A percentile compares a stretch with the other conserved stretches of the same genome.
Evolutionary conservation across 2,797 vertebrate genomes (phyloP).

Genomic region (Chloroceryle amazona): DNA sequence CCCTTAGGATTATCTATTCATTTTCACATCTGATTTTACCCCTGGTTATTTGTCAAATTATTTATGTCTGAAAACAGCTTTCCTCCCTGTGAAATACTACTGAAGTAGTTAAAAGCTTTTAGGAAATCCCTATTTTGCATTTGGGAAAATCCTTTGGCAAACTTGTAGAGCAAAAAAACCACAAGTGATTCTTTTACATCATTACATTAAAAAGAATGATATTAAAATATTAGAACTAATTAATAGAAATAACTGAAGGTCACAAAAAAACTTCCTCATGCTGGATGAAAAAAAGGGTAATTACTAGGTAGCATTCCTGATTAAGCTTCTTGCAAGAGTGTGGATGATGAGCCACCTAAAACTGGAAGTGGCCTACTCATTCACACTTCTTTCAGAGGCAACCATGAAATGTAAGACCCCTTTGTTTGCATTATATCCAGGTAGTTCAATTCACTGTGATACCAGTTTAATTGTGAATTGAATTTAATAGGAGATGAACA

Average conservation of each 20-base stretch:
- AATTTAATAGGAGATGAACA: background rate
- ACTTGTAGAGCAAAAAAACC: background rate
- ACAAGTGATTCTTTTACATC: background rate
- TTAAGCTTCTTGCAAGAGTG: background rate
- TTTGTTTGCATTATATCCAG: background rate
- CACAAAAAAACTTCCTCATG: background rate
- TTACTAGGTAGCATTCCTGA: background rate
- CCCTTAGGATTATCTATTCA: background rate
- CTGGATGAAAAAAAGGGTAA: background rate
- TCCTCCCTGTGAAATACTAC: background rate
- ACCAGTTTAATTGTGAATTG: background rate
- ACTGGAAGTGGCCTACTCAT: background rate
- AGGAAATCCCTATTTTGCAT: background rate
- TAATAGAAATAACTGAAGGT: background rate
- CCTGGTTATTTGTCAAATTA: conserved; percentile 22
- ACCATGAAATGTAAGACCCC: background rate
- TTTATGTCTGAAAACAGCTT: background rate
- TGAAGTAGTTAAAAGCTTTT: conserved; percentile 30
- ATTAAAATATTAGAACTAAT: background rate
- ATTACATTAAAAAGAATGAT: background rate
- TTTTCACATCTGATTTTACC: background rate
- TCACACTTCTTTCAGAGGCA: background rate
- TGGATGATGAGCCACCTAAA: background rate
- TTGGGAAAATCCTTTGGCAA: background rate
- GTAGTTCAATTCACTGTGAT: background rate